phyloP scores from a whole-genome alignment of 2,113 vertebrate genomes.

The Orientallactaga bullata region DNA sequence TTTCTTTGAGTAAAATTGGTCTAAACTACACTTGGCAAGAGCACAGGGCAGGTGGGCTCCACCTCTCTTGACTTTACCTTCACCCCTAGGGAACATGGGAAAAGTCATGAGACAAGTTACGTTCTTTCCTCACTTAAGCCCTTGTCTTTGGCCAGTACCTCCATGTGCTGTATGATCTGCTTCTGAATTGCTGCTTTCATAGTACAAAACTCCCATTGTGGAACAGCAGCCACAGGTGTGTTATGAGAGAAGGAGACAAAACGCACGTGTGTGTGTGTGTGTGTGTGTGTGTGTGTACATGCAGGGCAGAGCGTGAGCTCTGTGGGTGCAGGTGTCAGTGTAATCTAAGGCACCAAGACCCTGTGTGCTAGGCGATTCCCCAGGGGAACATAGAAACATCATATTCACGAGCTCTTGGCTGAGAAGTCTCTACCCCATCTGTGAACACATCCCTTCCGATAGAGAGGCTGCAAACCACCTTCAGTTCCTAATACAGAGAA shows the following conservation, averaged over 20 bases:
- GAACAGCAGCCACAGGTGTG: conserved; percentile 68
- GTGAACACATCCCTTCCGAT: background rate
- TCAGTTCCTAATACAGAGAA: conserved; percentile 19
- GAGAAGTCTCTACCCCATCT: conserved; percentile 51
- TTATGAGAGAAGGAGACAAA: conserved; percentile 37
- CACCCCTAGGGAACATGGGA: conserved; percentile 52
- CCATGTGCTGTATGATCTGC: conserved; percentile 66
- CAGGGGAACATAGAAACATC: conserved; percentile 7
- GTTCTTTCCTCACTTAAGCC: conserved; percentile 65
- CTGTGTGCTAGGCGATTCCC: background rate
- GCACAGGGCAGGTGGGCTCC: conserved; percentile 29
- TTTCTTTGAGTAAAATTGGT: conserved; percentile 30
- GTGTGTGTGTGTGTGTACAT: background rate
- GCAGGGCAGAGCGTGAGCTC: conserved; percentile 13
- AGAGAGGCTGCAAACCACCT: conserved; percentile 14
- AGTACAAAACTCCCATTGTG: conserved; percentile 67
- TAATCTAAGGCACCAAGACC: background rate
- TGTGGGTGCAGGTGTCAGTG: conserved; percentile 44
- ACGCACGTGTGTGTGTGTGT: background rate
- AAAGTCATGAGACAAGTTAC: conserved; percentile 54
- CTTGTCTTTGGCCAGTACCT: conserved; percentile 58
- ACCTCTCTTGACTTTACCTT: conserved; percentile 45
- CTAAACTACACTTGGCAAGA: conserved; percentile 36
- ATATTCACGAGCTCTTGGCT: conserved; percentile 53
- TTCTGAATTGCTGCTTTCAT: conserved; percentile 58